A percentile compares a stretch with the other conserved stretches of the same genome.
Conservation (phyloP, 2,888 invertebrate species). For the Phaedon cochleariae region DNA sequence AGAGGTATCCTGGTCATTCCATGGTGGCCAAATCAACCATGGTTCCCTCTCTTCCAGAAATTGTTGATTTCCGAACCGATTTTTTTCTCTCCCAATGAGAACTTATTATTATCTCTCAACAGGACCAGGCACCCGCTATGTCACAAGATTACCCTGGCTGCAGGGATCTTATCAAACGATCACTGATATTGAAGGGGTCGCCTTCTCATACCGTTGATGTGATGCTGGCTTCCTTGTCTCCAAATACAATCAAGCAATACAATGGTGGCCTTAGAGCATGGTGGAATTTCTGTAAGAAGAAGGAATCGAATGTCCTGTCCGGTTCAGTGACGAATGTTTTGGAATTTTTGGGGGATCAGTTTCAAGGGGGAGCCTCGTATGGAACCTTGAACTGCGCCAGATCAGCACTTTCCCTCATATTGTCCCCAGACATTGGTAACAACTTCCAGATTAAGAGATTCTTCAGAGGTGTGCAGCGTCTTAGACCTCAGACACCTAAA, state of each 20-base stretch:
- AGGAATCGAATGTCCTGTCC: background rate
- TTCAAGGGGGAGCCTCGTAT: background rate
- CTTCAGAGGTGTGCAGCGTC: constrained; percentile 5
- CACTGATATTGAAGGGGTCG: background rate
- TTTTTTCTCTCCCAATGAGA: background rate
- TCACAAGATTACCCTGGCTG: constrained; percentile 6
- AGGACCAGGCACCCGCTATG: constrained; percentile 10
- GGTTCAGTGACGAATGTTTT: background rate
- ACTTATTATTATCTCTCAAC: constrained; percentile 10
- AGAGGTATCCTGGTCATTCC: background rate
- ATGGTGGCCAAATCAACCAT: no score
- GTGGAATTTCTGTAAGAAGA: background rate
- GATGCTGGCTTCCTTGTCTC: background rate
- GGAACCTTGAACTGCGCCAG: no score
- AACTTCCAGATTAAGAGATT: background rate
- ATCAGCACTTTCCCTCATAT: no score
- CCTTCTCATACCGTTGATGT: background rate
- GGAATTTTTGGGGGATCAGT: background rate
- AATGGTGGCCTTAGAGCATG: background rate
- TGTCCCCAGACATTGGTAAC: no score
- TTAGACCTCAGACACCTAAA: background rate
- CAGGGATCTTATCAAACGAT: constrained; percentile 15
- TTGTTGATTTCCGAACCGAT: constrained; percentile 9
- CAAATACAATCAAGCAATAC: background rate
- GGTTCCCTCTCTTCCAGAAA: constrained; percentile 7